Conservation (phyloP, 2,888 invertebrate species). For the Trichogramma dendrolimi region DNA sequence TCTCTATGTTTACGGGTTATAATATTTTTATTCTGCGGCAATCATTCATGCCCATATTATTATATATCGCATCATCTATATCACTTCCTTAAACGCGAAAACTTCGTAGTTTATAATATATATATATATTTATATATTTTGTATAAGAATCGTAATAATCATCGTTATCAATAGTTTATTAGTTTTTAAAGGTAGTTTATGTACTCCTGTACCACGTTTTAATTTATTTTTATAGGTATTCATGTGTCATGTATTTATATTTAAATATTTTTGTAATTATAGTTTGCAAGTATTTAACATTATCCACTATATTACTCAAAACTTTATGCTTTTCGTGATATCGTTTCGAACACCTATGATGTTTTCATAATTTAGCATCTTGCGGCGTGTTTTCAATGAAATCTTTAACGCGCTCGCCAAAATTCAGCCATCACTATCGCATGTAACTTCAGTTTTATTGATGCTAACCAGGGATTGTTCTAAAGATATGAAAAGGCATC, state of each 20-base stretch:
- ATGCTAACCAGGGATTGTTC: too few relatives aligned
- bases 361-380: too few relatives aligned
- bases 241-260: conserved; percentile 41
- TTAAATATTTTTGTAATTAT: conserved; percentile 49
- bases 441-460: too few relatives aligned
- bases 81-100: conserved; percentile 48
- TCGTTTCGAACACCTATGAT: too few relatives aligned
- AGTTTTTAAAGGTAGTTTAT: conserved; percentile 42
- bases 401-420: too few relatives aligned
- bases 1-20: conserved; percentile 18
- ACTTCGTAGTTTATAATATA: conserved; percentile 41
- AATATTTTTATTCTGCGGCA: too few relatives aligned
- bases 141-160: conserved; percentile 40
- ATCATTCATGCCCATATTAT: too few relatives aligned
- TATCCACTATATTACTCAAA: conserved; percentile 50
- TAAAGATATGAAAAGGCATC: too few relatives aligned
- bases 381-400: too few relatives aligned
- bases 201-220: conserved; percentile 37
- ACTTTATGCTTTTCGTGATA: conserved; percentile 26
- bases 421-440: too few relatives aligned
- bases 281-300: conserved; percentile 51
- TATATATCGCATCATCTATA: conserved; percentile 24
- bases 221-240: conserved; percentile 30
- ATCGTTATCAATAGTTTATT: conserved; percentile 49
- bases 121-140: too few relatives aligned